Evolutionary conservation across 2,888 invertebrate species (phyloP), one percentile per base, ranked within the genome.

Genomic region (Drosophila nr. medialis): DNA sequence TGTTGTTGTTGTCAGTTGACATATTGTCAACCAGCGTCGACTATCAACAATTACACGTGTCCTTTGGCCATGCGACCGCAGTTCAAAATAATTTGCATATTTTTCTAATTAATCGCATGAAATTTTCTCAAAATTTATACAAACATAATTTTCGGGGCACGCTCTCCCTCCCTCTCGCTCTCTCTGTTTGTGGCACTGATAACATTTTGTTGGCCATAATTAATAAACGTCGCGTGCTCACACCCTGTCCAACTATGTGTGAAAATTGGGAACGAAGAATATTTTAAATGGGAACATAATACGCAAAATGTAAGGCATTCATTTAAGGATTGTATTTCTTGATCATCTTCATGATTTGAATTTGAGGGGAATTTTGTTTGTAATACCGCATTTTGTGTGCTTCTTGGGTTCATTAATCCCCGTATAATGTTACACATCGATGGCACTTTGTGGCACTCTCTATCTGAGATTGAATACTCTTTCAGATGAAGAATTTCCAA

Each of bases 21-120:
- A 91, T 91, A 91, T 91, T 91, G 88, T 84, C 81, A 79, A 83
- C 63, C 88, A 74, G 58, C 83, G 84, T 69, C 45, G 72, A 72
- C 81, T 78, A 89, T 77, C 86, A 86, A 83, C 91, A 86, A 83
- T 87, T 82, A 83, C 81, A 88, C 88, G 88, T 88, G 88, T 89
- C 88, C 78, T 45, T 45, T 40, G 71, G 71, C 67, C 75, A 64
- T 80, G 68, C 70, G 78, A 75, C 77, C 77, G 58, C 51, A 54
- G 62, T 64, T 58, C 36, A 21, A 48, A 56, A 54, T 60, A 77
- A 91, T 91, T 91, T 91, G 91, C 91, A 91, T 91, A 90, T 85
- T 90, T 91, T 86, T 89, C 84, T 86, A 91, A 91, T 91, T 91
- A 91, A 91, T 91, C 90, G 89, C 87, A 80, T 72, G 79, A 81